Conservation (phyloP, 2,888 invertebrate genomes). For the Nymphalis polychloros region DNA sequence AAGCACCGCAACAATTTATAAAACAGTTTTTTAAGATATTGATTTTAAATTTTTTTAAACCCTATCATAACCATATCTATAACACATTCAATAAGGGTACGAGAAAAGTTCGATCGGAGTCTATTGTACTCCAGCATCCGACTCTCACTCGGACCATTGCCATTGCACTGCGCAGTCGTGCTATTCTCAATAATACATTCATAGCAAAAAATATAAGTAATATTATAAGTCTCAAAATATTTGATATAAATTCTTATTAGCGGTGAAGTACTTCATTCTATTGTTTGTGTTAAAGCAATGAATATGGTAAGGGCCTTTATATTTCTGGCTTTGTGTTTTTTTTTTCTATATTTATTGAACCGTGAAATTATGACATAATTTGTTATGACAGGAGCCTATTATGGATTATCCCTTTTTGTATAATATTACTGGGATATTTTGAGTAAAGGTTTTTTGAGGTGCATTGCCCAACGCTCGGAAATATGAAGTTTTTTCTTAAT, state of each 20-base stretch:
- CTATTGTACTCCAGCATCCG: conserved; percentile 67
- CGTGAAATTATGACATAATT: conserved; percentile 79
- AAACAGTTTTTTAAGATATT: conserved; percentile 49
- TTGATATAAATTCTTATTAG: conserved; percentile 62
- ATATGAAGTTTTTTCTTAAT: conserved; percentile 26
- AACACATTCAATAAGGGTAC: conserved; percentile 56
- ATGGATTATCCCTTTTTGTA: conserved; percentile 52
- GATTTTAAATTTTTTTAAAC: conserved; percentile 65
- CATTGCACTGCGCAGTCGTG: conserved; percentile 68
- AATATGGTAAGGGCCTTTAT: conserved; percentile 75
- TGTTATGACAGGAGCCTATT: conserved; percentile 77
- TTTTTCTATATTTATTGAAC: conserved; percentile 69
- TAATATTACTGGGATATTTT: conserved; percentile 38
- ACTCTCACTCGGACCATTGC: conserved; percentile 66
- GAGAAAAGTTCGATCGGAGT: conserved; percentile 58
- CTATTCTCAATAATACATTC: conserved; percentile 53
- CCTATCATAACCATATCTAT: conserved; percentile 60
- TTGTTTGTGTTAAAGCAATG: conserved; percentile 75
- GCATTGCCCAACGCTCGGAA: conserved; percentile 29
- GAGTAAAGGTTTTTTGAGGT: conserved; percentile 33
- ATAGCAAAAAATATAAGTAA: conserved; percentile 48
- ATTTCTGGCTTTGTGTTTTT: conserved; percentile 58
- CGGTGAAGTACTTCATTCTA: conserved; percentile 56
- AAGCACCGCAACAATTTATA: conserved; percentile 1
- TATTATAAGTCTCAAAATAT: conserved; percentile 54